phyloP scores from a whole-genome alignment of 1,140 invertebrate genomes.

The Adoxophyes honmai region DNA sequence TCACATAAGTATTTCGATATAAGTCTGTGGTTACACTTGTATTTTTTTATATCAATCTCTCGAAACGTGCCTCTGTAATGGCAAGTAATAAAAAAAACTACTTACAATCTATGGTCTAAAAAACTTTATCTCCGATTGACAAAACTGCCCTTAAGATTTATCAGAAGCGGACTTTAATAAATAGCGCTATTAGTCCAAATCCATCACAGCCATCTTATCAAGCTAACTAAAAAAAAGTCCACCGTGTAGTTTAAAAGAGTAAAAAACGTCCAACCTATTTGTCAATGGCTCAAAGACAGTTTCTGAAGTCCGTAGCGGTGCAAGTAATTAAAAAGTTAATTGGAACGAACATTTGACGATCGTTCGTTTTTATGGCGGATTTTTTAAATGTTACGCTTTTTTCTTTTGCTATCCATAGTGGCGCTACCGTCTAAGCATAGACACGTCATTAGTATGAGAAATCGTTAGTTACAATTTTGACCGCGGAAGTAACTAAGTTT shows the following conservation, averaged over 20 bases:
- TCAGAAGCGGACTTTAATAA: constrained; percentile 31
- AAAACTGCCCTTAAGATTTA: constrained; percentile 14
- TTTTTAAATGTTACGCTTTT: not conserved
- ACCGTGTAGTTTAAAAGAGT: not conserved
- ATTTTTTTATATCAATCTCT: too few species aligned
- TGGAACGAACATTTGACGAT: constrained; percentile 4
- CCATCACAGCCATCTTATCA: constrained; percentile 37
- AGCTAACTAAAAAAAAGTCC: constrained; percentile 13
- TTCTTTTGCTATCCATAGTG: not conserved
- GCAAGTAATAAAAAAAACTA: too few species aligned
- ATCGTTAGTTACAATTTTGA: not conserved
- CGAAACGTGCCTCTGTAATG: too few species aligned
- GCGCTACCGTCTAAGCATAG: not conserved
- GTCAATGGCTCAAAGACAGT: constrained; percentile 26
- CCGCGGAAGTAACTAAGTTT: not conserved
- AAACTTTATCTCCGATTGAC: constrained; percentile 7
- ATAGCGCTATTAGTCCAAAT: constrained; percentile 35
- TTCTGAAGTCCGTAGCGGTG: constrained; percentile 18
- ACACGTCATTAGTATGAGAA: not conserved
- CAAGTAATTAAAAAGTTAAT: constrained; percentile 35
- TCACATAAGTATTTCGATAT: too few species aligned
- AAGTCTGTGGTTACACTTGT: too few species aligned
- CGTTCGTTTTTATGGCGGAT: constrained; percentile 8
- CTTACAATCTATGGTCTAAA: not conserved
- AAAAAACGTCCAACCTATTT: constrained; percentile 29